phyloP scores from a whole-genome alignment of 1,140 invertebrate species.

The Triops cancriformis region DNA sequence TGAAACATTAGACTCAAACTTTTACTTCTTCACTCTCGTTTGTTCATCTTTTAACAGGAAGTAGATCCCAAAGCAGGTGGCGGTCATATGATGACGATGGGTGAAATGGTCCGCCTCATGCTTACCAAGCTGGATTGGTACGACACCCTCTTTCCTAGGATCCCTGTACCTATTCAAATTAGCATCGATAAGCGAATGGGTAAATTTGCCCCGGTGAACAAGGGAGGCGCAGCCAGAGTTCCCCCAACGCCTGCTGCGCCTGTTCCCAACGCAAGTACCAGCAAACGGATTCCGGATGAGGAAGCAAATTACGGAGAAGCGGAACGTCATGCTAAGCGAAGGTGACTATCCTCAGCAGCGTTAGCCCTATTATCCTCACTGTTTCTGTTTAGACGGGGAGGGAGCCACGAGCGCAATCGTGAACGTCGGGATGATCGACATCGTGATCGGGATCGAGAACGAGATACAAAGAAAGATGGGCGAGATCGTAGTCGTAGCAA shows the following conservation, averaged over 20 bases:
- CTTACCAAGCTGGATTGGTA: slow-evolving; percentile 96
- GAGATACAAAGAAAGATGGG: slow-evolving; percentile 31
- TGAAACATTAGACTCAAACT: background rate
- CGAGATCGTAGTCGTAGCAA: background rate
- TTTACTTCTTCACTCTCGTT: slow-evolving; percentile 22
- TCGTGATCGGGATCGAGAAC: slow-evolving; percentile 34
- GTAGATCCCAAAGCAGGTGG: slow-evolving; percentile 95
- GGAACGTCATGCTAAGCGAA: slow-evolving; percentile 9
- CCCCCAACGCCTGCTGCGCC: slow-evolving; percentile 7
- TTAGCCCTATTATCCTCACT: slow-evolving; percentile 14
- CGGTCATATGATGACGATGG: slow-evolving; percentile 87
- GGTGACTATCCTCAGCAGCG: background rate
- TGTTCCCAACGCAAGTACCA: background rate
- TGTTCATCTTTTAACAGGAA: slow-evolving; percentile 48
- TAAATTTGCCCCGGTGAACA: background rate
- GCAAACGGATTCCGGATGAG: slow-evolving; percentile 27
- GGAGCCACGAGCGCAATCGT: slow-evolving; percentile 28
- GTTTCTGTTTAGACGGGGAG: slow-evolving; percentile 19
- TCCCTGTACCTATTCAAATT: slow-evolving; percentile 97
- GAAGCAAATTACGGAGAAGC: slow-evolving; percentile 19
- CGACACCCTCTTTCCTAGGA: slow-evolving; percentile 93
- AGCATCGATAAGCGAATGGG: slow-evolving; percentile 15
- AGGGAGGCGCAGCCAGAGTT: background rate
- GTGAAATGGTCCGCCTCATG: slow-evolving; percentile 86
- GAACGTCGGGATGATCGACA: slow-evolving; percentile 32